phyloP scores from a whole-genome alignment of 2,113 vertebrate species.

The Gasterosteus aculeatus region DNA sequence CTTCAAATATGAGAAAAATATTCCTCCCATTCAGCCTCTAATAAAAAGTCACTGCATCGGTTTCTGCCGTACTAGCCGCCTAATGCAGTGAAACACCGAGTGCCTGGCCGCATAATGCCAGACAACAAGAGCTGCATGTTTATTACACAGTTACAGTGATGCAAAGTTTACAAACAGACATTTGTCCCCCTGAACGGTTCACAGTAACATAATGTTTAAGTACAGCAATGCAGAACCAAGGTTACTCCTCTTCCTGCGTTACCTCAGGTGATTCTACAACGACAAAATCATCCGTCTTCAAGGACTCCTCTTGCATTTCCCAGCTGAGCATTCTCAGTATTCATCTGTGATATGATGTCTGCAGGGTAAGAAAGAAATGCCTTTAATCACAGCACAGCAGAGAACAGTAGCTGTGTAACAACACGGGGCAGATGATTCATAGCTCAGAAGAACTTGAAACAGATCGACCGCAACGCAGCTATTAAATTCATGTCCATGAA shows the following conservation, averaged over 20 bases:
- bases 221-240: conserved; percentile 8
- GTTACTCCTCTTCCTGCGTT: background rate
- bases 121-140: conserved; percentile 34
- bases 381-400: conserved; percentile 30
- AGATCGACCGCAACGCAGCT: conserved; percentile 13
- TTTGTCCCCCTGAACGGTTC: background rate
- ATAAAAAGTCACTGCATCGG: conserved; percentile 19
- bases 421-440: conserved; percentile 26
- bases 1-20: background rate
- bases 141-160: conserved; percentile 14
- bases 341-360: conserved; percentile 36
- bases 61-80: conserved; percentile 18
- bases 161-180: conserved; percentile 16
- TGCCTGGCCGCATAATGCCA: conserved; percentile 3
- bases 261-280: conserved; percentile 31
- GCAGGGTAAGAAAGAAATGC: conserved; percentile 14
- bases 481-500: conserved; percentile 9
- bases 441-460: conserved; percentile 6
- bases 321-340: conserved; percentile 45
- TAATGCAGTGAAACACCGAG: conserved; percentile 27
- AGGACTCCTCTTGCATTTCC: conserved; percentile 12
- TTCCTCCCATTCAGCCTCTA: conserved; percentile 1
- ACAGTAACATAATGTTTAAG: background rate
- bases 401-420: conserved; percentile 34
- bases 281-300: conserved; percentile 30